Percentiles rank a stretch among this genome's conserved stretches.
phyloP scores from a whole-genome alignment of 2,888 invertebrate species.

The Deroplatys truncata region DNA sequence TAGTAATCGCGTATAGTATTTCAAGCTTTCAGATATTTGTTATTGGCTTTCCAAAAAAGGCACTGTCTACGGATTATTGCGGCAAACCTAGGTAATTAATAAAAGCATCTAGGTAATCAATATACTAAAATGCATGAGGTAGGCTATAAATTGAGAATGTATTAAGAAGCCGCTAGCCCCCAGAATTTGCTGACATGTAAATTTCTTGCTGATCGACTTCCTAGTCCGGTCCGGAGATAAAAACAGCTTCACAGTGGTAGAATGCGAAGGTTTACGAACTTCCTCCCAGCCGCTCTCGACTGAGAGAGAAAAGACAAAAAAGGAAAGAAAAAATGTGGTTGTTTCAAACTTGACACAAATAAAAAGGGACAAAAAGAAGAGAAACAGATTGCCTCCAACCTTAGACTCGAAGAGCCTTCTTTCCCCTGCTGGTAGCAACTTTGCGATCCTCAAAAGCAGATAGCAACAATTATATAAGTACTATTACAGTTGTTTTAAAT shows the following conservation, averaged over 20 bases:
- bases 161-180: background rate
- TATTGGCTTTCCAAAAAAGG: too few species aligned
- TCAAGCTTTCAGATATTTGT: too few species aligned
- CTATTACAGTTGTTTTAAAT: too few species aligned
- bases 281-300: background rate
- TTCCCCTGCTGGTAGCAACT: background rate
- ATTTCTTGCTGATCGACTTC: background rate
- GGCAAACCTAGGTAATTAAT: too few species aligned
- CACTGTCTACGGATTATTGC: too few species aligned
- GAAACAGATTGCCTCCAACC: background rate
- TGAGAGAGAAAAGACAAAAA: background rate
- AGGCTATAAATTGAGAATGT: background rate
- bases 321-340: background rate
- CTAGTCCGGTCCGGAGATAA: background rate
- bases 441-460: background rate
- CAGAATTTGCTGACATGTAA: background rate
- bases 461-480: background rate
- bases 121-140: background rate
- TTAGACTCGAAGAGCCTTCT: background rate
- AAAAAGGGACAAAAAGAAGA: background rate
- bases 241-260: background rate
- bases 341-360: background rate
- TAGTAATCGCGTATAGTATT: too few species aligned
- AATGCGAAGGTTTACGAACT: background rate
- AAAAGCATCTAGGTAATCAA: too few species aligned